A percentile compares a stretch with the other conserved stretches of the same genome.
These are phyloP conservation scores for Strongylocentrotus purpuratus DNA, from an alignment of 35 echinoderm and acorn worm genomes.

Conservation along the genomic window DNA sequence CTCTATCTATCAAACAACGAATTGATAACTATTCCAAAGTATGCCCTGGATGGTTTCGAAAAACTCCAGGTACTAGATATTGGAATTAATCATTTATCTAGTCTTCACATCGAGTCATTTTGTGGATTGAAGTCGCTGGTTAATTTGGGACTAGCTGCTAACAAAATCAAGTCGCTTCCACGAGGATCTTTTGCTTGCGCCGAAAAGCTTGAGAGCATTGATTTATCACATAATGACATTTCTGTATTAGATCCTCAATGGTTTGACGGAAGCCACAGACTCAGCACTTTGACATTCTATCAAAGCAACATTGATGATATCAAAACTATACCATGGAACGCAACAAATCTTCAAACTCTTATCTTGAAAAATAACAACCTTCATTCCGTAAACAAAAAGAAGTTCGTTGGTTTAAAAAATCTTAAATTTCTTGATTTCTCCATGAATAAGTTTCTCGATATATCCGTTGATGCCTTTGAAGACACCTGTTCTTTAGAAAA, in stretches of 20 bases:
- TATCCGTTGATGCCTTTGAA: neutral
- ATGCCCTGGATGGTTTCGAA: neutral
- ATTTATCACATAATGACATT: neutral
- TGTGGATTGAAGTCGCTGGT: neutral
- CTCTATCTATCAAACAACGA: neutral
- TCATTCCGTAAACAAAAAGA: neutral
- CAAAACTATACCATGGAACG: neutral
- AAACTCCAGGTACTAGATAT: neutral
- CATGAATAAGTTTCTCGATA: neutral
- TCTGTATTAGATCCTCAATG: neutral
- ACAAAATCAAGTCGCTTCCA: neutral
- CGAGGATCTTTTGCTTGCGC: neutral
- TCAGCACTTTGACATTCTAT: neutral
- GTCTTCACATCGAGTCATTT: neutral
- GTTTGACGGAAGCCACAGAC: neutral
- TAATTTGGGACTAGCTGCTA: neutral
- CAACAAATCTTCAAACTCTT: neutral
- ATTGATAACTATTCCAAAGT: neutral
- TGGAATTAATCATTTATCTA: neutral
- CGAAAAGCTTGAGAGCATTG: neutral
- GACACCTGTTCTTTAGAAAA: neutral
- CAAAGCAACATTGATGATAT: neutral
- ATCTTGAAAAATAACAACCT: neutral
- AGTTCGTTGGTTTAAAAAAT: neutral
- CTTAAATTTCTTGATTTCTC: neutral